phyloP scores from a whole-genome alignment of 2,797 vertebrate species.

The Leptodactylus fallax region DNA sequence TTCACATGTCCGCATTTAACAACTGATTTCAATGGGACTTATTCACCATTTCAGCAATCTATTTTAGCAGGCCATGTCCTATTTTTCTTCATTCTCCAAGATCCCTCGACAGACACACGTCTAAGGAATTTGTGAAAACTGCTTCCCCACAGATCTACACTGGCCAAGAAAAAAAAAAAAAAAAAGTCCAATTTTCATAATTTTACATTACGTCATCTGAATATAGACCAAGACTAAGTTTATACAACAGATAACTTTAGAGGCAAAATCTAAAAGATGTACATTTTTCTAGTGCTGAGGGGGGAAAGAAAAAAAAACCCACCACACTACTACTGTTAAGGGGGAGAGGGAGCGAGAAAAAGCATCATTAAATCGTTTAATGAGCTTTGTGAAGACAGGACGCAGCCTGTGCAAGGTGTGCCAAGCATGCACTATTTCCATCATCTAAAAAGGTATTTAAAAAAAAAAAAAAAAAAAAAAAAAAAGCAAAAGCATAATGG shows the following conservation, averaged over 20 bases:
- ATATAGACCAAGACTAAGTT: not conserved
- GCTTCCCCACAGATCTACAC: not conserved
- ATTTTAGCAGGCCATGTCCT: too few relatives aligned
- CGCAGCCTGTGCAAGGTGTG: conserved; percentile 44
- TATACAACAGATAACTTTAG: not conserved
- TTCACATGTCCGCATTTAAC: too few relatives aligned
- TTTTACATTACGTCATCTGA: too few relatives aligned
- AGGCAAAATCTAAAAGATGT: not conserved
- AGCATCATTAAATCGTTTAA: conserved; percentile 7
- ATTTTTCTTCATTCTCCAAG: too few relatives aligned
- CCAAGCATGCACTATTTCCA: conserved; percentile 27
- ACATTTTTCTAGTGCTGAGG: not conserved
- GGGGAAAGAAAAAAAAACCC: not conserved
- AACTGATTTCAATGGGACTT: too few relatives aligned
- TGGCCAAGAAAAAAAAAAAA: not conserved
- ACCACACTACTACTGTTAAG: not conserved
- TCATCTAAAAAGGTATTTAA: conserved; percentile 14
- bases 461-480: not conserved
- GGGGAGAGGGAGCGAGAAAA: not conserved
- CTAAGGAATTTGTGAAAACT: not conserved
- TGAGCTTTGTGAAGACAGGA: conserved; percentile 40
- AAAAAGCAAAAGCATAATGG: not conserved
- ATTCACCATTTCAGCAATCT: too few relatives aligned
- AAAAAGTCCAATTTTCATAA: not conserved
- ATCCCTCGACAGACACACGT: too few relatives aligned